A percentile compares a stretch with the other conserved stretches of the same genome.
phyloP scores from a whole-genome alignment of 2,797 vertebrate species.

The Synaphobranchus kaupii region DNA sequence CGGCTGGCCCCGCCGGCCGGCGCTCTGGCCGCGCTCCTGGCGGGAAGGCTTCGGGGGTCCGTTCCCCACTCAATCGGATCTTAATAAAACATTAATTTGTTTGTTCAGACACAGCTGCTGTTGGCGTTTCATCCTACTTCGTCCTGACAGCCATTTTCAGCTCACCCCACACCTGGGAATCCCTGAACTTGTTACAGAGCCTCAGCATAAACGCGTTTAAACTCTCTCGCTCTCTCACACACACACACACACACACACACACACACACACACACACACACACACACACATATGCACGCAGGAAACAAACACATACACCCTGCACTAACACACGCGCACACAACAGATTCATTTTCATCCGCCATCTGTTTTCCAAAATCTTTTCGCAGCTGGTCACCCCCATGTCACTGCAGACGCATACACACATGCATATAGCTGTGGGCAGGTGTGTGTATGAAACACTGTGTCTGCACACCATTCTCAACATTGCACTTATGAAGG shows the following conservation, averaged over 20 bases:
- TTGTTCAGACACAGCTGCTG: slow-evolving; percentile 31
- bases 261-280: background rate
- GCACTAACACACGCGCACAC: too few relatives aligned
- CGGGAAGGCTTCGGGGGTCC: background rate
- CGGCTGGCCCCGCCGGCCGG: background rate
- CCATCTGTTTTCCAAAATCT: background rate
- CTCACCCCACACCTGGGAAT: background rate
- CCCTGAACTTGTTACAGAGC: background rate
- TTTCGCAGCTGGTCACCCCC: background rate
- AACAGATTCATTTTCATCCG: background rate
- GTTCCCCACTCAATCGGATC: slow-evolving; percentile 16
- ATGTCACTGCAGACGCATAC: background rate
- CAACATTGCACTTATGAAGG: background rate
- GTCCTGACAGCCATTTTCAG: background rate
- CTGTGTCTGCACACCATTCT: background rate
- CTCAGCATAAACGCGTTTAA: background rate
- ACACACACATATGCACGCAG: background rate
- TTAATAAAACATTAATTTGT: slow-evolving; percentile 33
- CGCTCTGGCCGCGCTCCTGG: slow-evolving; percentile 11
- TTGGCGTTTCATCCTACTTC: background rate
- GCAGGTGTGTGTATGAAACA: background rate
- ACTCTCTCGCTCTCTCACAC: background rate
- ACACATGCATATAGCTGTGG: background rate
- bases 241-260: background rate
- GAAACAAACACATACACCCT: background rate